Conservation (phyloP, 2,113 vertebrate genomes). For the Perognathus longimembris region DNA sequence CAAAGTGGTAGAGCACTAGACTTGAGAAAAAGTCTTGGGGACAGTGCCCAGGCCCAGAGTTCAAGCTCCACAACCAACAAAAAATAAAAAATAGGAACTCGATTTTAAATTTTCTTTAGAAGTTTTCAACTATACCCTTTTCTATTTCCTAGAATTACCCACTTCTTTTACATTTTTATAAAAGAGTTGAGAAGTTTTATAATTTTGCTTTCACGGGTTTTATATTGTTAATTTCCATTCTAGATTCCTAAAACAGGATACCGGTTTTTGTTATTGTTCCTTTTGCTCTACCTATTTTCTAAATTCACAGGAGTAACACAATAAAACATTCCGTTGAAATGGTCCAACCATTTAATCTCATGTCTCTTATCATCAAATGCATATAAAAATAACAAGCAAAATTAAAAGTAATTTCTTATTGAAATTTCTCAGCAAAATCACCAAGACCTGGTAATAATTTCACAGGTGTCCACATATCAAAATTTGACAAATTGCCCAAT, state of each 20-base stretch:
- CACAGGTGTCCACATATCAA: neutral
- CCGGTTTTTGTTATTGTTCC: neutral
- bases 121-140: neutral
- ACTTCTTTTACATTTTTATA: neutral
- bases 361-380: neutral
- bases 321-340: conserved; percentile 27
- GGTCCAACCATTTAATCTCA: neutral
- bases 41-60: too few relatives aligned
- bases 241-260: conserved; percentile 1
- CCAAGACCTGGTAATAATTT: neutral
- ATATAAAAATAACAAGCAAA: neutral
- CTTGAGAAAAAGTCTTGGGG: too few relatives aligned
- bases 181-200: neutral
- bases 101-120: conserved; percentile 23
- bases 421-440: conserved; percentile 1
- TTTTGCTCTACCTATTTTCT: conserved; percentile 14
- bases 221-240: neutral
- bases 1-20: too few relatives aligned
- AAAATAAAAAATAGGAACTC: neutral
- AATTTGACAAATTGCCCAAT: neutral
- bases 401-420: neutral
- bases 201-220: conserved; percentile 18
- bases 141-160: neutral
- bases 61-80: neutral
- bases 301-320: conserved; percentile 13